Percentiles rank a stretch among this genome's conserved stretches.
phyloP scores from a whole-genome alignment of 2,113 vertebrate genomes.

The Typhlomys cinereus region DNA sequence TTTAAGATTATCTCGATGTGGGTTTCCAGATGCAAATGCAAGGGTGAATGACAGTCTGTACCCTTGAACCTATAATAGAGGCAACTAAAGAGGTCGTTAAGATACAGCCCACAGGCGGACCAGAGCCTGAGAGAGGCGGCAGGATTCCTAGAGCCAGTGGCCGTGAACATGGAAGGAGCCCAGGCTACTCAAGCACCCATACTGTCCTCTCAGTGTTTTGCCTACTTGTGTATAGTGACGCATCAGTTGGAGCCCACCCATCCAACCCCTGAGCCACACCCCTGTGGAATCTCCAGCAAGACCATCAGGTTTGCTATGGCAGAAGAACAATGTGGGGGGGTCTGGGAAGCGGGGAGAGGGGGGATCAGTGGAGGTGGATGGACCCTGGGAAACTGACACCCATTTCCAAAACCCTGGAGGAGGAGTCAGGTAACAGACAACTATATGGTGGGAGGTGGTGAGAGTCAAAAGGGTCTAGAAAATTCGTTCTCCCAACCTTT shows the following conservation, averaged over 20 bases:
- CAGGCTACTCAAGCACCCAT: too few relatives aligned
- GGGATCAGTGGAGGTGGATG: too few relatives aligned
- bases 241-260: neutral
- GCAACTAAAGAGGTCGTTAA: neutral
- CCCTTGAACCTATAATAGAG: neutral
- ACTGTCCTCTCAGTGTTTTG: neutral
- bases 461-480: neutral
- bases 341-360: neutral
- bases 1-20: neutral
- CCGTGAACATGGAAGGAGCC: neutral
- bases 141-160: neutral
- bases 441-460: neutral
- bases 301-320: neutral
- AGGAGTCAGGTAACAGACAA: neutral
- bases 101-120: neutral
- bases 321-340: fast-evolving
- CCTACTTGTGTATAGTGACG: neutral
- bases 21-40: neutral
- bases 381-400: fast-evolving
- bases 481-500: neutral
- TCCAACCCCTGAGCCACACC: neutral
- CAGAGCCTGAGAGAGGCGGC: too few relatives aligned
- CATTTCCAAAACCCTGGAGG: neutral
- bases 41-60: neutral
- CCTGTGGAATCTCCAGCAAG: neutral